Base-by-base conservation (phyloP, 2,888 invertebrate genomes). In the Eilema depressum region DNA sequence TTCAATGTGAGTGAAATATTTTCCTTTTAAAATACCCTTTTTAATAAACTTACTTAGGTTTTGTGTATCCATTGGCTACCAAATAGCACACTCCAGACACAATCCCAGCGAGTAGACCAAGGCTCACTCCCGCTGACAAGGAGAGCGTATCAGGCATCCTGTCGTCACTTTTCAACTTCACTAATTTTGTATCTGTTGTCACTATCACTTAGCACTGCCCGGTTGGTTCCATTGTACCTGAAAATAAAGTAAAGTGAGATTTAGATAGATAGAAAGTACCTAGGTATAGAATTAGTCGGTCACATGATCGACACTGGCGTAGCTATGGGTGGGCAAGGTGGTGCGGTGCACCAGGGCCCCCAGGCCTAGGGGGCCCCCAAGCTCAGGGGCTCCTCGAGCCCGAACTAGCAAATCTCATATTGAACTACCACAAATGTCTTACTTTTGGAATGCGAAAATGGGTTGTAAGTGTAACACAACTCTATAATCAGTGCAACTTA, bases 1-100 rank as follows among this genome's bases (percentile, higher is more conserved):
- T 33, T 33, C 33, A 33, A 33, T 33, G 8, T 7, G 8, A 8
- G 10, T 33, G 4, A 33, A 33, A 33, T 33, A 8, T 33, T 33
- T 33, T 37, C 14, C 37, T 37, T 12, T 2, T 33, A 33, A 20
- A 17, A 47, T 4, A 20, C 10, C 3, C 2, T 28, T 33, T 25
- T 12, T 17, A 61, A 20, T 47, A 64, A 12, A 87, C 96, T 96
- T 91, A 97, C 96, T 94, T 95, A 68, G 93, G 93, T 89, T 96
- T 94, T 12, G 92, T 82, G 67, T 96, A 80, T 80, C 96, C 96
- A 79, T 96, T 96, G 26, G 96, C 93, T 76, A 96, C 88, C 68
- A 97, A 91, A 83, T 97, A 97, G 89, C 96, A 97, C 37, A 97
- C 96, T 53, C 97, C 97, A 11, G 97, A 97, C 37, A 97, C 95